A percentile compares a stretch with the other conserved stretches of the same genome.
Conservation (phyloP, 2,113 vertebrate species). For the Corapipo altera region DNA sequence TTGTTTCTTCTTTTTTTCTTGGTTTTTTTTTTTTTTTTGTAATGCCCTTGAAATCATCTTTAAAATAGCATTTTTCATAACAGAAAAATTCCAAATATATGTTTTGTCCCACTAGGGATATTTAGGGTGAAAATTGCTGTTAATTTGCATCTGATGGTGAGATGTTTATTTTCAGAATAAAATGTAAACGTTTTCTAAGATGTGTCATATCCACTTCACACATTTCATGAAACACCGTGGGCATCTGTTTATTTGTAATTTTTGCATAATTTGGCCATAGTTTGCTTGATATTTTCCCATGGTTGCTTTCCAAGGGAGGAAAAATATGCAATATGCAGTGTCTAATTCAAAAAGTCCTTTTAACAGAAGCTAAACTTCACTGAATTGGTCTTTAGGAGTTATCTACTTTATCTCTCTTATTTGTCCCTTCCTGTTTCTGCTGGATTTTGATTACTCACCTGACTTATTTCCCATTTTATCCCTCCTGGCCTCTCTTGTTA, state of each 20-base stretch:
- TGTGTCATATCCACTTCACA: conserved; percentile 52
- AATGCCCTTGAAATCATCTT: background rate
- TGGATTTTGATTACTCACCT: background rate
- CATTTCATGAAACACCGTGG: conserved; percentile 43
- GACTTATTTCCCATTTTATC: background rate
- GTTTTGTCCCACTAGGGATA: background rate
- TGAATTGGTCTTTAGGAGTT: background rate
- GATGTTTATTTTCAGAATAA: conserved; percentile 58
- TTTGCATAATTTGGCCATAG: conserved; percentile 49
- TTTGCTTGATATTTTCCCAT: conserved; percentile 23
- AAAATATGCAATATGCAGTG: background rate
- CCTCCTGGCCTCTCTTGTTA: background rate
- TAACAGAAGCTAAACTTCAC: conserved; percentile 6
- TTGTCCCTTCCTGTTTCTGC: background rate
- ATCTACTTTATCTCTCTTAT: background rate
- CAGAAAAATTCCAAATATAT: background rate
- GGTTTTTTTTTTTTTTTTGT: background rate
- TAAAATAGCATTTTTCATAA: background rate
- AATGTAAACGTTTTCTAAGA: conserved; percentile 61
- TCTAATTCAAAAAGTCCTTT: background rate
- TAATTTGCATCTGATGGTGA: conserved; percentile 42
- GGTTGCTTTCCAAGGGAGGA: background rate
- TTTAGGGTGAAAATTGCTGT: conserved; percentile 26
- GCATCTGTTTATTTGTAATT: conserved; percentile 66
- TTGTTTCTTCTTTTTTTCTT: background rate